A percentile compares a stretch with the other conserved stretches of the same genome.
Conservation (phyloP, 2,797 vertebrate genomes). For the Harpagifer antarcticus region DNA sequence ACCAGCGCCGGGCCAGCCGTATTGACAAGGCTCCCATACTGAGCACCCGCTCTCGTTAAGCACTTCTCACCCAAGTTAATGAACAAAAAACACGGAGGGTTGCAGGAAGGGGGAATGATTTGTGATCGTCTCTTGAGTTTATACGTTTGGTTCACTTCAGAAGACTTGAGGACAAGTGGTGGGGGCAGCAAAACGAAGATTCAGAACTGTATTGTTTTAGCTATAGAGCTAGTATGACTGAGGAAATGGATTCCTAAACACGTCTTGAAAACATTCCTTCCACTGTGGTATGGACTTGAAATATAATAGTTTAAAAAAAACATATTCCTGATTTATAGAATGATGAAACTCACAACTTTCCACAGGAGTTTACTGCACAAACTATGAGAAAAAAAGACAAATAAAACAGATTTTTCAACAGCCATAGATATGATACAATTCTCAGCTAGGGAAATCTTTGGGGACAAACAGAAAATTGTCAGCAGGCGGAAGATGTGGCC, state of each 20-base stretch:
- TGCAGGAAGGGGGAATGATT: conserved; percentile 65
- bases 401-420: conserved; percentile 63
- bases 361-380: conserved; percentile 30
- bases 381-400: conserved; percentile 42
- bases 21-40: conserved; percentile 78
- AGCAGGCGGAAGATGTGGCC: conserved; percentile 71
- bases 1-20: conserved; percentile 54
- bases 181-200: conserved; percentile 25
- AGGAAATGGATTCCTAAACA: conserved; percentile 10
- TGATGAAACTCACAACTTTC: conserved; percentile 31
- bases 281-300: conserved; percentile 5
- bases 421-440: conserved; percentile 62
- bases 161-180: conserved; percentile 14
- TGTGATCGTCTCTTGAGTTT: conserved; percentile 60
- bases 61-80: conserved; percentile 84
- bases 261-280: not conserved
- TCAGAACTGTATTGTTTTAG: conserved; percentile 23
- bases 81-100: conserved; percentile 76
- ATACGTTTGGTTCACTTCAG: conserved; percentile 49
- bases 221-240: conserved; percentile 5
- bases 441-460: conserved; percentile 58
- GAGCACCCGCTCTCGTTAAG: conserved; percentile 78
- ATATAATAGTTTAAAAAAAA: not conserved
- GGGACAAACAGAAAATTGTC: conserved; percentile 73
- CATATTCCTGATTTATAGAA: not conserved